These are phyloP conservation scores for Octopus bimaculoides DNA, from an alignment of 1,140 invertebrate species.

Conservation along the genomic window DNA sequence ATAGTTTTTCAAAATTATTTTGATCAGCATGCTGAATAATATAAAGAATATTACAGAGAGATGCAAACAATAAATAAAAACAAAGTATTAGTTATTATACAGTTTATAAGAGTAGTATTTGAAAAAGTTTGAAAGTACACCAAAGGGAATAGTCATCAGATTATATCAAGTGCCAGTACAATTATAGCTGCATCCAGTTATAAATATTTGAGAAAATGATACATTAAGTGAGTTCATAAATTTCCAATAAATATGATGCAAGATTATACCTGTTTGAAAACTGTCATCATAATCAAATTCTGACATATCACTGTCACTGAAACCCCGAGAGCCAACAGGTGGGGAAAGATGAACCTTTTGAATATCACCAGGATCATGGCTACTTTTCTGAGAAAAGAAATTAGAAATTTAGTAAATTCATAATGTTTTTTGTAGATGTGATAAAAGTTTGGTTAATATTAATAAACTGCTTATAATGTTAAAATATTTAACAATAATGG, in stretches of 20 bases:
- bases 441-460: not conserved
- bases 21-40: too few relatives aligned
- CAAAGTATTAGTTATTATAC: too few relatives aligned
- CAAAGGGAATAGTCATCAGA: too few relatives aligned
- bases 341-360: constrained; percentile 85
- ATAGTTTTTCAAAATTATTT: too few relatives aligned
- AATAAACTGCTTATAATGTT: not conserved
- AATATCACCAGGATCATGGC: constrained; percentile 46
- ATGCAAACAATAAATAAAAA: too few relatives aligned
- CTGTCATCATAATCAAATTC: constrained; percentile 82
- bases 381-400: constrained; percentile 38
- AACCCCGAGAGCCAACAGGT: constrained; percentile 63
- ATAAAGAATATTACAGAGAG: too few relatives aligned
- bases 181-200: not conserved
- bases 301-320: constrained; percentile 78
- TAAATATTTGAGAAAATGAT: not conserved
- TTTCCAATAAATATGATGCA: too few relatives aligned
- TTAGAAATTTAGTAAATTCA: not conserved
- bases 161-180: not conserved
- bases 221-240: not conserved
- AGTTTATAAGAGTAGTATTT: too few relatives aligned
- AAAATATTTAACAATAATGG: not conserved
- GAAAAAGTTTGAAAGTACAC: too few relatives aligned
- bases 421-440: not conserved
- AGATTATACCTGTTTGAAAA: constrained; percentile 31